Evolutionary conservation across 2,888 invertebrate genomes (phyloP).

Genomic region (Noctuana brunneofusca): DNA sequence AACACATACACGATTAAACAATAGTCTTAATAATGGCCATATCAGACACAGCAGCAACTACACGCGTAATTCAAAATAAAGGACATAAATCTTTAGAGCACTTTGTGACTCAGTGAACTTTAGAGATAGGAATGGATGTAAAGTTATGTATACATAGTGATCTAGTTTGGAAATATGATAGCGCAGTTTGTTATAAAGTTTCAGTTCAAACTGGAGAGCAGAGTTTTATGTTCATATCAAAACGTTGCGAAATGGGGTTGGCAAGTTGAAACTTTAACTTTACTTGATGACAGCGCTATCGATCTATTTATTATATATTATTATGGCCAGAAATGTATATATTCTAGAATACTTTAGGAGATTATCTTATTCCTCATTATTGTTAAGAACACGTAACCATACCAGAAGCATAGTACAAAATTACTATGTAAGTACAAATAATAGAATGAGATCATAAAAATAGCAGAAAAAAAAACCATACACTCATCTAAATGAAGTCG

Average conservation of each 20-base stretch:
- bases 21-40: neutral
- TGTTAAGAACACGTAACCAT: too few relatives aligned
- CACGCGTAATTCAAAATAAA: constrained; percentile 9
- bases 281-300: neutral
- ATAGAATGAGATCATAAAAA: neutral
- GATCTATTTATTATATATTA: neutral
- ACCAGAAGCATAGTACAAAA: too few relatives aligned
- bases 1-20: neutral
- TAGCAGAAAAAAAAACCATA: neutral
- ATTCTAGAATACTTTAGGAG: neutral
- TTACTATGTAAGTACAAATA: too few relatives aligned
- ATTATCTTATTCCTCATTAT: neutral
- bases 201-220: constrained; percentile 5
- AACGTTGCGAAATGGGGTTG: constrained; percentile 4
- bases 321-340: neutral
- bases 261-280: neutral
- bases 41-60: neutral
- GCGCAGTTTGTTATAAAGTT: constrained; percentile 20
- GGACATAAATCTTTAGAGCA: constrained; percentile 1
- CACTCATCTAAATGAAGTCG: constrained; percentile 8
- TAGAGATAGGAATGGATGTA: constrained; percentile 15
- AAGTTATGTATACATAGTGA: constrained; percentile 26
- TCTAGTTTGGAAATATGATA: constrained; percentile 30
- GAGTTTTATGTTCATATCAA: constrained; percentile 22
- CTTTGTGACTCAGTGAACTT: constrained; percentile 24